phyloP scores from a whole-genome alignment of 2,888 invertebrate species.

The Trissoscelio sp. region DNA sequence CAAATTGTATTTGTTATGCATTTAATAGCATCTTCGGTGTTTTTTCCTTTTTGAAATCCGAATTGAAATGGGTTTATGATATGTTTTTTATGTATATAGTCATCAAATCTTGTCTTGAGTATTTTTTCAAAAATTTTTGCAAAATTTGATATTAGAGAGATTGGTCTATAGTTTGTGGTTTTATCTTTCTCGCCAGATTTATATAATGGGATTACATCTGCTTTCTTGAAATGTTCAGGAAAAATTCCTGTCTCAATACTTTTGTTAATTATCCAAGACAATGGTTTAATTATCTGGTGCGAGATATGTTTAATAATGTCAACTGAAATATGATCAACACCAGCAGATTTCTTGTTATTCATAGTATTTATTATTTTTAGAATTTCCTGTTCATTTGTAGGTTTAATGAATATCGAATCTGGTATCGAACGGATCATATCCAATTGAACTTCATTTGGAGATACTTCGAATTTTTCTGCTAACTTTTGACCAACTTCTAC shows the following conservation, averaged over 20 bases:
- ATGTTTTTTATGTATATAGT: slow-evolving; percentile 1
- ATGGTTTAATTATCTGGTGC: neutral
- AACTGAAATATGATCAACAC: slow-evolving; percentile 24
- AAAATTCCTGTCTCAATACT: slow-evolving; percentile 11
- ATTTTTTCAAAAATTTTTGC: slow-evolving; percentile 28
- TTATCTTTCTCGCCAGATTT: slow-evolving; percentile 1
- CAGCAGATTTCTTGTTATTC: slow-evolving; percentile 29
- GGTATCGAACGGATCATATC: neutral
- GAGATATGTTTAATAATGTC: slow-evolving; percentile 15
- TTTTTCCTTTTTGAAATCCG: slow-evolving; percentile 17
- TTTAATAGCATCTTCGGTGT: slow-evolving; percentile 1
- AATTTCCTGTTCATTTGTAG: slow-evolving; percentile 21
- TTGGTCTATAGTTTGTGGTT: slow-evolving; percentile 31
- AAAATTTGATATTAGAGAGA: slow-evolving; percentile 24
- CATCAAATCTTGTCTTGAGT: slow-evolving; percentile 1
- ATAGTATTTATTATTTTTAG: slow-evolving; percentile 2
- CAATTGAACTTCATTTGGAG: neutral
- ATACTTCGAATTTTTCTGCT: neutral
- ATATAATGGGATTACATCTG: slow-evolving; percentile 11
- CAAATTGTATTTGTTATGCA: neutral
- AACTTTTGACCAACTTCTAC: neutral
- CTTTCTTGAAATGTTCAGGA: slow-evolving; percentile 26
- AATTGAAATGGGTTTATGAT: slow-evolving; percentile 10
- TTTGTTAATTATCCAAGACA: slow-evolving; percentile 16
- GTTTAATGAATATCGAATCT: neutral